These are phyloP conservation scores for Siniperca chuatsi DNA, from an alignment of 2,113 vertebrate species.

Conservation along the genomic window DNA sequence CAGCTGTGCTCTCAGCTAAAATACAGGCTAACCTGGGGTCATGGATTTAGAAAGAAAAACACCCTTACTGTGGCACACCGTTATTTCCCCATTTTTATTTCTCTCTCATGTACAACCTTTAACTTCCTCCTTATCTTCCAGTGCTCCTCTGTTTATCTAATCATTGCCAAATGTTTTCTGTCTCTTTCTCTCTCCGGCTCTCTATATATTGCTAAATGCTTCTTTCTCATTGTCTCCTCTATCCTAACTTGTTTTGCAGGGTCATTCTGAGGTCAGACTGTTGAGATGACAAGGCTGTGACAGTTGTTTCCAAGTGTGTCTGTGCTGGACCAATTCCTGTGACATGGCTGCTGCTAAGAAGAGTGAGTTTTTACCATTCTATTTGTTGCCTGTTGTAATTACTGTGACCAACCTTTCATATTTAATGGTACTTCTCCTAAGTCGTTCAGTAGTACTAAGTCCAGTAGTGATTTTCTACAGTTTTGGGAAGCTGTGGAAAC, in stretches of 20 bases:
- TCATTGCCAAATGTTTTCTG: slow-evolving; percentile 8
- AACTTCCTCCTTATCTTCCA: background rate
- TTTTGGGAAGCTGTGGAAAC: background rate
- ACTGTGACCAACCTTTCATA: background rate
- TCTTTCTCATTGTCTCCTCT: slow-evolving; percentile 20
- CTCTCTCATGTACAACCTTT: background rate
- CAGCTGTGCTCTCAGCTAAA: slow-evolving; percentile 57
- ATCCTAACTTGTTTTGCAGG: slow-evolving; percentile 56
- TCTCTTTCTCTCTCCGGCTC: background rate
- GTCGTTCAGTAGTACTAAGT: background rate
- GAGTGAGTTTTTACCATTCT: slow-evolving; percentile 68
- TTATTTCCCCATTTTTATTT: slow-evolving; percentile 23
- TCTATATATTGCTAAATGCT: background rate
- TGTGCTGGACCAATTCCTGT: slow-evolving; percentile 38
- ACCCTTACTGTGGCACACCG: background rate
- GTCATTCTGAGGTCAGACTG: slow-evolving; percentile 56
- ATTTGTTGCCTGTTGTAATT: background rate
- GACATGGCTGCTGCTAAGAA: slow-evolving; percentile 84
- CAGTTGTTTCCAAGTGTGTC: slow-evolving; percentile 49
- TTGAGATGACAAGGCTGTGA: slow-evolving; percentile 77
- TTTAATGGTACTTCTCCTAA: background rate
- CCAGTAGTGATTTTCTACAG: background rate
- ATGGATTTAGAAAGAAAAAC: slow-evolving; percentile 39
- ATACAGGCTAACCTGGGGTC: slow-evolving; percentile 16
- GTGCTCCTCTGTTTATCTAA: slow-evolving; percentile 28